Evolutionary conservation across 2,797 vertebrate genomes (phyloP).

Genomic region (Kryptopterus vitreolus): DNA sequence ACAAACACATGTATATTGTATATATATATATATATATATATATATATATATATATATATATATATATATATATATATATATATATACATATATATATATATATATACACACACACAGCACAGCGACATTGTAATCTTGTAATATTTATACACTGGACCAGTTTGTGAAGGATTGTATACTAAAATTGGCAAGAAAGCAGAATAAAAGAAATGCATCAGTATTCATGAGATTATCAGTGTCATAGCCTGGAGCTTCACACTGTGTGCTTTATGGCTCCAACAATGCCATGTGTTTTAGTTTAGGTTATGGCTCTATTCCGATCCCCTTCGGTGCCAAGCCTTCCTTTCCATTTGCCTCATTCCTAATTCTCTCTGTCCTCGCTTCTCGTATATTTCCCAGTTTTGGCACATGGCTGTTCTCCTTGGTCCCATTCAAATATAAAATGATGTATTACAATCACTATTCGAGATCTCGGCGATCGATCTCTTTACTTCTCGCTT

Average conservation of each 20-base stretch:
- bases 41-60: no score
- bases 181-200: not conserved
- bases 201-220: not conserved
- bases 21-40: no score
- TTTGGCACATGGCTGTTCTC: not conserved
- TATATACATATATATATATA: no score
- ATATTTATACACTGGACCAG: not conserved
- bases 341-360: not conserved
- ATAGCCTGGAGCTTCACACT: not conserved
- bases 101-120: conserved; percentile 8
- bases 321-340: not conserved
- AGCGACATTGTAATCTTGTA: no score
- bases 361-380: not conserved
- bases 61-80: no score
- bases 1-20: no score
- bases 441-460: not conserved
- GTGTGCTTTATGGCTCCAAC: not conserved
- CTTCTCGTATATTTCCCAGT: not conserved
- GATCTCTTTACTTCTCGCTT: not conserved
- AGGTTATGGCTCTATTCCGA: not conserved
- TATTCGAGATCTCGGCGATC: not conserved
- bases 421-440: not conserved
- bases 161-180: not conserved
- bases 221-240: not conserved
- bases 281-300: not conserved